Percentiles rank a stretch among this genome's conserved stretches.
Conservation (phyloP, 2,797 vertebrate species). For the Microhierax caerulescens region DNA sequence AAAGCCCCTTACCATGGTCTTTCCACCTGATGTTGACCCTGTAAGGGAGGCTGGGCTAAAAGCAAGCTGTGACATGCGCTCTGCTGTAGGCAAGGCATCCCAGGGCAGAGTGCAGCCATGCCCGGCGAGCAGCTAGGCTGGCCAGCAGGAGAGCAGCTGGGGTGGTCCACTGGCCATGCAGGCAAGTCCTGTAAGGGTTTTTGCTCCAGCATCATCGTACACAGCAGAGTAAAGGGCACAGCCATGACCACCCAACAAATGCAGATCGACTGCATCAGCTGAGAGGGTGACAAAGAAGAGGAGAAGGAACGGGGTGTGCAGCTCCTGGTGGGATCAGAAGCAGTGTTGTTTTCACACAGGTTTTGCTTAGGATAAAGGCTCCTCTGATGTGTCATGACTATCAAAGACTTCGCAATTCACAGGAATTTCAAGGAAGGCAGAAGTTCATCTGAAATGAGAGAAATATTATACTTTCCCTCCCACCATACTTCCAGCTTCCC, state of each 20-base stretch:
- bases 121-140: not conserved
- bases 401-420: conserved; percentile 59
- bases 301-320: not conserved
- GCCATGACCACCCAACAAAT: not conserved
- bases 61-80: rapidly evolving
- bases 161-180: not conserved
- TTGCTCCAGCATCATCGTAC: not conserved
- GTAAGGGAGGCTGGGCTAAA: not conserved
- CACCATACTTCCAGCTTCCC: conserved; percentile 36
- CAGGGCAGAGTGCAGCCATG: not conserved
- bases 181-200: not conserved
- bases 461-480: conserved; percentile 39
- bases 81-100: not conserved
- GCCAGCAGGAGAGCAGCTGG: not conserved
- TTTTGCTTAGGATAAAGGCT: conserved; percentile 56
- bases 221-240: not conserved
- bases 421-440: conserved; percentile 44
- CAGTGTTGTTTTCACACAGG: not conserved
- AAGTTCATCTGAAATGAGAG: conserved; percentile 55
- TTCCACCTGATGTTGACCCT: not conserved
- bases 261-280: not conserved
- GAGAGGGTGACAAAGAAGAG: not conserved
- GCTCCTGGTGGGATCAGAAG: conserved; percentile 11
- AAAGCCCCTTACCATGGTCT: not conserved
- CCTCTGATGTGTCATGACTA: conserved; percentile 43